These are phyloP conservation scores for Varanus komodoensis DNA, from an alignment of 2,113 vertebrate genomes.

Conservation along the genomic window DNA sequence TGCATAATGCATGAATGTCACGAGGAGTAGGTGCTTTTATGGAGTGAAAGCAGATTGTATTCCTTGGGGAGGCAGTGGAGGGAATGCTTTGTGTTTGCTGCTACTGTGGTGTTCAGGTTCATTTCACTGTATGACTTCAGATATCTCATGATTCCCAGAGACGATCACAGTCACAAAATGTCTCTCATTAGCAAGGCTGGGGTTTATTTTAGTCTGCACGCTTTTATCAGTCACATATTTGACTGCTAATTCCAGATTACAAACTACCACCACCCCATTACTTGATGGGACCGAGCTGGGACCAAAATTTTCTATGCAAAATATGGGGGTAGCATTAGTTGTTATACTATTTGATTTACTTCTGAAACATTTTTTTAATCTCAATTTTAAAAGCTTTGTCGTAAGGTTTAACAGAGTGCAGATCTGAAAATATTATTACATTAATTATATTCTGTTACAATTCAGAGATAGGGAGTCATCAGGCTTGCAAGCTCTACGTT, in stretches of 20 bases:
- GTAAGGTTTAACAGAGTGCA: neutral
- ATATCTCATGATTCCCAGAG: slow-evolving; percentile 38
- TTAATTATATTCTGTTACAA: accelerated
- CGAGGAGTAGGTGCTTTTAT: slow-evolving; percentile 46
- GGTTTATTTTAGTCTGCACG: neutral
- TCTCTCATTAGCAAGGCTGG: neutral
- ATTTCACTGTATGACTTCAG: slow-evolving; percentile 38
- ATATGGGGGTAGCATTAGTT: neutral
- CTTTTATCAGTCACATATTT: neutral
- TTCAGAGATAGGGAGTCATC: no score
- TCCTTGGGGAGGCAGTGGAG: slow-evolving; percentile 9
- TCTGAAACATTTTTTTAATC: neutral
- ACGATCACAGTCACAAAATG: neutral
- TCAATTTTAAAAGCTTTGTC: neutral
- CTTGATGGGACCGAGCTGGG: neutral
- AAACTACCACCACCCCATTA: neutral
- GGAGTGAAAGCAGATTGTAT: slow-evolving; percentile 32
- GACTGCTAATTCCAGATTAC: neutral
- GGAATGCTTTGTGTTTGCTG: slow-evolving; percentile 28
- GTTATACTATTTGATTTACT: neutral
- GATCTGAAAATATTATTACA: accelerated
- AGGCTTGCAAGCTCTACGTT: no score
- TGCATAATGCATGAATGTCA: slow-evolving; percentile 57
- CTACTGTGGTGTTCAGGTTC: slow-evolving; percentile 17
- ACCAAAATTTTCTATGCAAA: neutral